Evolutionary conservation across 2,797 vertebrate species (phyloP).

Genomic region (Thunnus albacares): DNA sequence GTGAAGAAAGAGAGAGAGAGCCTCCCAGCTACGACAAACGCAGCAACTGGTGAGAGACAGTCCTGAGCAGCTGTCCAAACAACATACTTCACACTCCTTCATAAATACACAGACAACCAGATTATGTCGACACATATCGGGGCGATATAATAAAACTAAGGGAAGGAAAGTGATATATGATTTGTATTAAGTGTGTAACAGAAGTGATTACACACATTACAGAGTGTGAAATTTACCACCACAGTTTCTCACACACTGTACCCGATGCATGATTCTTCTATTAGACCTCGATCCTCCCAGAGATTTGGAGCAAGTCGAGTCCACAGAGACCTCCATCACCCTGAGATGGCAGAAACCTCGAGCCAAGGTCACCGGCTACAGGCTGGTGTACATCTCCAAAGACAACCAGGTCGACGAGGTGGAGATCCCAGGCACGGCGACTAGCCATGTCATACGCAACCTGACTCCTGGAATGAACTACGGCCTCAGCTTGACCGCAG

Average conservation of each 20-base stretch:
- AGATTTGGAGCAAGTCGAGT: slow-evolving; percentile 83
- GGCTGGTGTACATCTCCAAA: slow-evolving; percentile 80
- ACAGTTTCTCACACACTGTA: too few species aligned
- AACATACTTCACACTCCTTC: slow-evolving; percentile 15
- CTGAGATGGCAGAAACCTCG: slow-evolving; percentile 89
- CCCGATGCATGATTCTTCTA: neutral
- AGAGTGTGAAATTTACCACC: neutral
- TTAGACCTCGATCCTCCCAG: slow-evolving; percentile 92
- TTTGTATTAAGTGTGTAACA: neutral
- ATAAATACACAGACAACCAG: slow-evolving; percentile 20
- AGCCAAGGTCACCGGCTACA: slow-evolving; percentile 91
- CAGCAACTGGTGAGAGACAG: slow-evolving; percentile 91
- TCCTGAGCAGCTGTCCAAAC: slow-evolving; percentile 53
- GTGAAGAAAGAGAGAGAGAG: slow-evolving; percentile 93
- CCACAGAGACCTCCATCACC: slow-evolving; percentile 88
- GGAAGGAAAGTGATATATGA: slow-evolving; percentile 18
- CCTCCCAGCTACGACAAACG: slow-evolving; percentile 91
- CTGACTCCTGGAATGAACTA: slow-evolving; percentile 89
- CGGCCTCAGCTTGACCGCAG: slow-evolving; percentile 85
- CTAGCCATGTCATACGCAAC: slow-evolving; percentile 80
- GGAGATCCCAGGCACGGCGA: slow-evolving; percentile 84
- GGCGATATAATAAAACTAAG: slow-evolving; percentile 33
- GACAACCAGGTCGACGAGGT: slow-evolving; percentile 81
- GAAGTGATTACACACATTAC: slow-evolving; percentile 2
- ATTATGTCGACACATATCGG: slow-evolving; percentile 35